Evolutionary conservation across 1,140 invertebrate species (phyloP).

Genomic region (Dendroctonus valens): DNA sequence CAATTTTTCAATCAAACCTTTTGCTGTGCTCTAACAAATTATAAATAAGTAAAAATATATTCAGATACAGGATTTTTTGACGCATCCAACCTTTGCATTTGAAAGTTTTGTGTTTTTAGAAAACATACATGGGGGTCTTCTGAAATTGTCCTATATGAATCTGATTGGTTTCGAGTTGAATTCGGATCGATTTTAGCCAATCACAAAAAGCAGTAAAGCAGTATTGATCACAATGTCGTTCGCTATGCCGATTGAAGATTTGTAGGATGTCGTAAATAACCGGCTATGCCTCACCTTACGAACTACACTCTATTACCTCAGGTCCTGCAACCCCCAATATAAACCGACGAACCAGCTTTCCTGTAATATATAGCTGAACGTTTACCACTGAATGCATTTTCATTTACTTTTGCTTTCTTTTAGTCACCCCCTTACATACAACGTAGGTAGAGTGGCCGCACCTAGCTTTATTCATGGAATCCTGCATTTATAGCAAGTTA

Average conservation of each 20-base stretch:
- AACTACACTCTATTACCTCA: constrained; percentile 31
- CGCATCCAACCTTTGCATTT: no score
- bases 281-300: constrained; percentile 33
- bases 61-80: no score
- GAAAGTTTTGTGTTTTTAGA: no score
- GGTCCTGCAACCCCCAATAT: constrained; percentile 33
- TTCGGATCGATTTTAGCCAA: neutral
- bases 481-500: constrained; percentile 26
- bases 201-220: neutral
- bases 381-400: constrained; percentile 35
- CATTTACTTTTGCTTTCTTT: constrained; percentile 37
- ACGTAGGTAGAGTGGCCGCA: constrained; percentile 12
- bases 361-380: constrained; percentile 34
- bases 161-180: no score
- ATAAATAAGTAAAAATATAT: no score
- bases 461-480: constrained; percentile 30
- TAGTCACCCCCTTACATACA: constrained; percentile 21
- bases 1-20: no score
- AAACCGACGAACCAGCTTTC: constrained; percentile 25
- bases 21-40: no score
- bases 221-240: constrained; percentile 19
- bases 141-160: no score
- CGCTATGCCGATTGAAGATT: constrained; percentile 36
- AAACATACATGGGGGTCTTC: no score
- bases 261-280: constrained; percentile 37